Evolutionary conservation across 2,113 vertebrate genomes (phyloP), one percentile per base, ranked within the genome.

Genomic region (Oceanites oceanicus): DNA sequence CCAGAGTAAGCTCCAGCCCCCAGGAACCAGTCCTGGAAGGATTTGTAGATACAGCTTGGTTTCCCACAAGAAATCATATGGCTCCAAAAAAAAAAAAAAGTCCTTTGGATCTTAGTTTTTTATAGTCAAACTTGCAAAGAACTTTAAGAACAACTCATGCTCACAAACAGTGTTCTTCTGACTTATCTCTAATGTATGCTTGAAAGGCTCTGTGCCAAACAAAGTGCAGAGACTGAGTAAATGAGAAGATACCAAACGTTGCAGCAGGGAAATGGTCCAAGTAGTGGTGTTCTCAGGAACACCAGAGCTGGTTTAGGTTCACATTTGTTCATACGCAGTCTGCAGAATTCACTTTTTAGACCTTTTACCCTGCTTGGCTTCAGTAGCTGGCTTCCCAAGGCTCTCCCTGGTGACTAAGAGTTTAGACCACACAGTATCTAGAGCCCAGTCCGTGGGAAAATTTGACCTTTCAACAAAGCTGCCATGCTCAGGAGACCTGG

Each of bases 161-260:
- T 94, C 72, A 66, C 53, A 75, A 86, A 49, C n/a, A 72, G 11
- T 7, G 2, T 94, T 92, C 45, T 72, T 80, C 90, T 86, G 75
- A 66, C 65, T 95, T 94, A 67, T 97, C 88, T 93, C 52, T 83
- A 81, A 61, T 53, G 16, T 67, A 83, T 52, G 95, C 88, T 84
- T 77, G 72, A 86, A 86, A 87, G 58, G 49, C 58, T 95, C 62
- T 30, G 38, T 84, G 77, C 89, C 75, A 97, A 89, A 74, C 65
- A 65, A 93, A 88, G 76, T 61, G 49, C 79, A 91, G 72, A 84
- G 90, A 90, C 96, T 91, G 92, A 84, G 88, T 86, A 86, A 94
- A 88, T n/a, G 2, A 92, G 96, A 95, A 95, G 82, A 92, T 93
- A 88, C 7, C 71, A 56, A 90, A 84, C 11, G 4, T 32, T 86